Evolutionary conservation across 2,888 invertebrate species (phyloP).

Genomic region (Cremastinae sp.): DNA sequence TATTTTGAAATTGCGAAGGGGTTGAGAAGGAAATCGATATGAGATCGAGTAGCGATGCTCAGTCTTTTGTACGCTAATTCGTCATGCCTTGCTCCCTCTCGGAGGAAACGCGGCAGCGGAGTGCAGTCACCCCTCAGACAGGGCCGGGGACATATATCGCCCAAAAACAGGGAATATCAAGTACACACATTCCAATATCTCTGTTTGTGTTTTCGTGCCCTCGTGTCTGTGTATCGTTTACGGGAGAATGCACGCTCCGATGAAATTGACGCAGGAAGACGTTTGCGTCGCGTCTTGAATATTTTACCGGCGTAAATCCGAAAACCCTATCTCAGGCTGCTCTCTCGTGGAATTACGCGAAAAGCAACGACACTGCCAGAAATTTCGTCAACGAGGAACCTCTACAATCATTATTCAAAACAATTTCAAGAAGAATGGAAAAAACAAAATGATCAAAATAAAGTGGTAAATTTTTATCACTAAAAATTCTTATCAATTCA

Average conservation of each 20-base stretch:
- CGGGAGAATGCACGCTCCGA: conserved; percentile 57
- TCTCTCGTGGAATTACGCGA: conserved; percentile 49
- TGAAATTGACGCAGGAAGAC: conserved; percentile 60
- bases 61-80: conserved; percentile 60
- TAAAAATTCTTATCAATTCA: no score
- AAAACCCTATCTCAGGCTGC: conserved; percentile 43
- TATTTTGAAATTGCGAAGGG: conserved; percentile 23
- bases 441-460: neutral
- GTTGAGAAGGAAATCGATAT: conserved; percentile 59
- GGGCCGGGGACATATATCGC: conserved; percentile 46
- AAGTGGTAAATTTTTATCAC: neutral
- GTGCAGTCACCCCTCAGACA: conserved; percentile 60
- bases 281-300: conserved; percentile 61
- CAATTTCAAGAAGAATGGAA: conserved; percentile 35
- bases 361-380: conserved; percentile 48
- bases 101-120: conserved; percentile 33
- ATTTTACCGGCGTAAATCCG: conserved; percentile 58
- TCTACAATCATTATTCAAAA: conserved; percentile 14
- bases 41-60: conserved; percentile 64
- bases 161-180: conserved; percentile 5
- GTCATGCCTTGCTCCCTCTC: conserved; percentile 26
- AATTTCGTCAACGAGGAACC: conserved; percentile 16
- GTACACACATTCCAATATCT: conserved; percentile 34
- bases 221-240: conserved; percentile 11
- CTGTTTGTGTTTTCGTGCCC: neutral